Evolutionary conservation across 2,113 vertebrate species (phyloP).

Genomic region (Lynx canadensis): DNA sequence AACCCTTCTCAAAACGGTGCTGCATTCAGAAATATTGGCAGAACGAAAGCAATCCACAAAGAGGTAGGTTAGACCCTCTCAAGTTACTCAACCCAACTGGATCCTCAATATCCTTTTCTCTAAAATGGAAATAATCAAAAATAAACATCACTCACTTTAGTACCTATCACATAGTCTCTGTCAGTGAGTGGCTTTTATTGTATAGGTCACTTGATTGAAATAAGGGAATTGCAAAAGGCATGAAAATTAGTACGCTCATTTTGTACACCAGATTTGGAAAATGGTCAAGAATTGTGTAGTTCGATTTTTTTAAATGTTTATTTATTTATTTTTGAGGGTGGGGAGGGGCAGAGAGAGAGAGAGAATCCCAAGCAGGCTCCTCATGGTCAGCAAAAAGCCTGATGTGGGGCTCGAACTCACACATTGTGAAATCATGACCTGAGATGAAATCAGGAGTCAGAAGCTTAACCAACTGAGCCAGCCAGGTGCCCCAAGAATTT

Average conservation of each 20-base stretch:
- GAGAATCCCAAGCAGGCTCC: no score
- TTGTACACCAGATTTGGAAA: background rate
- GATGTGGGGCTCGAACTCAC: no score
- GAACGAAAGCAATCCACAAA: background rate
- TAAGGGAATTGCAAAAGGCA: background rate
- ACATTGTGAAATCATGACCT: no score
- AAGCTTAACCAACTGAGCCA: no score
- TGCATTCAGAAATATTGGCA: background rate
- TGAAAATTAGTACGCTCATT: background rate
- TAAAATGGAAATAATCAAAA: background rate
- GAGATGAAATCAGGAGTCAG: no score
- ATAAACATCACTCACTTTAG: background rate
- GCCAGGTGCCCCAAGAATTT: background rate
- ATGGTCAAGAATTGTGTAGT: background rate
- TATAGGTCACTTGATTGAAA: background rate
- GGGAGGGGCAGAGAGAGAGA: no score
- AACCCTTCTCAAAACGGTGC: background rate
- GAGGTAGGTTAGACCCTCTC: background rate
- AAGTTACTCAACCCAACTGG: background rate
- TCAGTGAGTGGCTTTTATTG: background rate
- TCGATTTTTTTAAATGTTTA: background rate
- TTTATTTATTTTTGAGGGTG: no score
- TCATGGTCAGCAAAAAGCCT: no score
- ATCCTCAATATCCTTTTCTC: background rate
- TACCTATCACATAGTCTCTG: background rate